Conservation (phyloP, 2,113 vertebrate species). For the Takifugu flavidus region DNA sequence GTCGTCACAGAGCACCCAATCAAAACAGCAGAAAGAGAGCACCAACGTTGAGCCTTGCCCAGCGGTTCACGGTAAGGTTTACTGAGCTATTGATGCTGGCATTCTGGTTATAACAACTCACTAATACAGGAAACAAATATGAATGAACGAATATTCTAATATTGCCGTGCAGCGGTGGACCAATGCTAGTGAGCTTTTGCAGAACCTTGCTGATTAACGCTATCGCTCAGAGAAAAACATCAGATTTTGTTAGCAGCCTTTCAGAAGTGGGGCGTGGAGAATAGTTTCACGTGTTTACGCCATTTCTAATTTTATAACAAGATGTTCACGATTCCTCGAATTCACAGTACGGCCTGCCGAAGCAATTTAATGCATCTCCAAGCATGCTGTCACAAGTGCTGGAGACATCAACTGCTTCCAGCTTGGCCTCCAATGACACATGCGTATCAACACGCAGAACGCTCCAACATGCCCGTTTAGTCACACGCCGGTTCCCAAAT, state of each 20-base stretch:
- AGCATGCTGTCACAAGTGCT: slow-evolving; percentile 52
- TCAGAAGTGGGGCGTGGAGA: slow-evolving; percentile 15
- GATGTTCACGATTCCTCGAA: slow-evolving; percentile 40
- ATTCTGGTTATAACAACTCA: background rate
- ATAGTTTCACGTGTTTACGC: slow-evolving; percentile 31
- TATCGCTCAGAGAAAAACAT: too few species aligned
- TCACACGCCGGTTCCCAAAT: slow-evolving; percentile 8
- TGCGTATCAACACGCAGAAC: background rate
- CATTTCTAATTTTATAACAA: slow-evolving; percentile 51
- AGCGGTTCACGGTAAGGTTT: slow-evolving; percentile 52
- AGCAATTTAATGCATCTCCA: slow-evolving; percentile 49
- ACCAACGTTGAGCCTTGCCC: slow-evolving; percentile 38
- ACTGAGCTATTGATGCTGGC: background rate
- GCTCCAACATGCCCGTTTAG: background rate
- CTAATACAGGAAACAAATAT: background rate
- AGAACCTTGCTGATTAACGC: background rate
- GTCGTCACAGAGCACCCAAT: slow-evolving; percentile 46
- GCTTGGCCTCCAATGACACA: slow-evolving; percentile 11
- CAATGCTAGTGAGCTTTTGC: background rate
- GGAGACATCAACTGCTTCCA: slow-evolving; percentile 45
- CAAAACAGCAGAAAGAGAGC: slow-evolving; percentile 24
- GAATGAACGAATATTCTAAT: background rate
- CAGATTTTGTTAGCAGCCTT: slow-evolving; percentile 23
- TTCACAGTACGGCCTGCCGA: slow-evolving; percentile 35
- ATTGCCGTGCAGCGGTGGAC: background rate